phyloP scores from a whole-genome alignment of 2,113 vertebrate species.

The Malaclemys terrapin region DNA sequence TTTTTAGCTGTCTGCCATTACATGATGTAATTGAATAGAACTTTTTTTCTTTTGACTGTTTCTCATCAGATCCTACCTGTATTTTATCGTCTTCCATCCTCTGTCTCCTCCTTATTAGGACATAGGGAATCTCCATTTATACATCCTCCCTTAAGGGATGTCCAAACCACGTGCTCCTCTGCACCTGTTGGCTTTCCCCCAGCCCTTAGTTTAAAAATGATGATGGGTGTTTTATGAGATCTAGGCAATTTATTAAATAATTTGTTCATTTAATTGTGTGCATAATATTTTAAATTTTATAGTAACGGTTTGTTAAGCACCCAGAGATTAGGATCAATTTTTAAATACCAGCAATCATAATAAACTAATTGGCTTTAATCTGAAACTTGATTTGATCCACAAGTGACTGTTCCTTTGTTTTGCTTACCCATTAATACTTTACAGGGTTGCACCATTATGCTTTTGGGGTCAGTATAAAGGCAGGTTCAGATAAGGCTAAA shows the following conservation, averaged over 20 bases:
- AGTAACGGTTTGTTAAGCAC: rapidly evolving
- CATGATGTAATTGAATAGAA: no score
- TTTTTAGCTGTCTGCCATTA: no score
- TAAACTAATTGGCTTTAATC: not conserved
- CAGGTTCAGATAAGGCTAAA: not conserved
- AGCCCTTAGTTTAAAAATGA: not conserved
- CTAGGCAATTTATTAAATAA: not conserved
- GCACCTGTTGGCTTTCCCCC: no score
- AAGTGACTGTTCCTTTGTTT: not conserved
- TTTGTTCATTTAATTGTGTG: not conserved
- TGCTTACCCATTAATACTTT: not conserved
- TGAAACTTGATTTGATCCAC: rapidly evolving
- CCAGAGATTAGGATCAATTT: not conserved
- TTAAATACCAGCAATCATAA: not conserved
- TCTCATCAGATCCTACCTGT: no score
- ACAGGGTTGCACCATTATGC: no score
- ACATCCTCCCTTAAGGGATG: no score
- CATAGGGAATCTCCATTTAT: no score
- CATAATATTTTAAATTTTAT: not conserved
- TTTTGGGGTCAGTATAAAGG: not conserved
- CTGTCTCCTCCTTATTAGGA: no score
- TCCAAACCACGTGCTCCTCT: no score
- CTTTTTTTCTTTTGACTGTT: no score
- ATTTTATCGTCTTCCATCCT: no score
- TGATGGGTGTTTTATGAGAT: not conserved